Evolutionary conservation across 2,888 invertebrate species (phyloP).

Genomic region (Drosophila planitibia): DNA sequence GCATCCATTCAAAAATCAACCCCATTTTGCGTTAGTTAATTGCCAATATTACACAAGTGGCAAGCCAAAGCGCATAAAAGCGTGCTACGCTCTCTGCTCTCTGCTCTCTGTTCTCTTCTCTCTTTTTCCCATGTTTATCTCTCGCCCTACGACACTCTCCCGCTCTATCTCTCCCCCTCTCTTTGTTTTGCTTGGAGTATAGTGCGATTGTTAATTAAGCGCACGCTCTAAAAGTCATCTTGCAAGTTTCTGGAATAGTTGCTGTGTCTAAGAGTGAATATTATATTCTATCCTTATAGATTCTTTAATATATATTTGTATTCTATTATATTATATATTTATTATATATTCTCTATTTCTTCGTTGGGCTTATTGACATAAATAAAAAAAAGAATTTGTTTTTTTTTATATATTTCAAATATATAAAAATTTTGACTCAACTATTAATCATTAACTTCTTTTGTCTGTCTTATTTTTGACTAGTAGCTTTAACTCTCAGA

Average conservation of each 20-base stretch:
- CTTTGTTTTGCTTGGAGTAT: constrained; percentile 27
- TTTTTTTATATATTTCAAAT: not conserved
- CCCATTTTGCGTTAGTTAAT: constrained; percentile 76
- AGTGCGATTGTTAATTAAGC: constrained; percentile 41
- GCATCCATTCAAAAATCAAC: constrained; percentile 75
- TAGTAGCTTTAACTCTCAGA: not conserved
- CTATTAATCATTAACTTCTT: not conserved
- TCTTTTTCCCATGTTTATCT: constrained; percentile 17
- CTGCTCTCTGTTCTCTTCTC: constrained; percentile 22
- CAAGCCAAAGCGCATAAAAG: constrained; percentile 65
- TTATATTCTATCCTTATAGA: not conserved
- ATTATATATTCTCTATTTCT: not conserved
- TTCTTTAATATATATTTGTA: not conserved
- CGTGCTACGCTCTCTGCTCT: constrained; percentile 37
- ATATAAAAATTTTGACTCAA: not conserved
- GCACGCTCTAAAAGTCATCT: not conserved
- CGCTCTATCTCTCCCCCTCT: constrained; percentile 22
- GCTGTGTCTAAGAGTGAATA: not conserved
- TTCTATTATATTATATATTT: not conserved
- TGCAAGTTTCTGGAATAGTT: not conserved
- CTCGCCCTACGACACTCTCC: constrained; percentile 14
- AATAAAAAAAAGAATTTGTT: not conserved
- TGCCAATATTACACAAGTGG: constrained; percentile 80
- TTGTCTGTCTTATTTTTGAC: not conserved
- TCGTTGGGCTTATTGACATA: not conserved